Conservation (phyloP, 1,140 invertebrate genomes). For the Venturia canescens region DNA sequence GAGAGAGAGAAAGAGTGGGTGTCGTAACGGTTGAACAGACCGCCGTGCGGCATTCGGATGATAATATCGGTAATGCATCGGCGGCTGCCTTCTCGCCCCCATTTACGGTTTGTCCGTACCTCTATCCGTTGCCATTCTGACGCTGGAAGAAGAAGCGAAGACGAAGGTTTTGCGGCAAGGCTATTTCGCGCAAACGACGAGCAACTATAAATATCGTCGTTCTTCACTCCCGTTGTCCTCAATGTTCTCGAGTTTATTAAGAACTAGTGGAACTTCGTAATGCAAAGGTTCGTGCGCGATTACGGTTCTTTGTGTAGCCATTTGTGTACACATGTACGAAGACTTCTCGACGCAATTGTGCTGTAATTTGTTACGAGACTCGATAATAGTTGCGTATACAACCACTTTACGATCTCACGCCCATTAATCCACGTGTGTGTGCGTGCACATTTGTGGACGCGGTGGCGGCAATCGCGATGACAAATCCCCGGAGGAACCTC, state of each 20-base stretch:
- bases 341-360: conserved; percentile 7
- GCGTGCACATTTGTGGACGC: too few relatives aligned
- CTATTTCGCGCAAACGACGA: conserved; percentile 12
- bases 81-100: conserved; percentile 18
- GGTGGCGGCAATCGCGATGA: not conserved
- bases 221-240: conserved; percentile 10
- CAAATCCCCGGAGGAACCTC: not conserved
- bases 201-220: not conserved
- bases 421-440: not conserved
- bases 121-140: not conserved
- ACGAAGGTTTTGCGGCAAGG: conserved; percentile 17
- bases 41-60: not conserved
- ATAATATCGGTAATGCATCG: conserved; percentile 42
- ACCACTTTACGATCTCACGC: not conserved
- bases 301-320: not conserved
- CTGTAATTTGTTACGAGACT: conserved; percentile 6
- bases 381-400: conserved; percentile 8
- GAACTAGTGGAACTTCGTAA: conserved; percentile 22
- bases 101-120: conserved; percentile 28
- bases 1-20: conserved; percentile 21
- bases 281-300: not conserved
- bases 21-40: conserved; percentile 14
- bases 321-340: not conserved
- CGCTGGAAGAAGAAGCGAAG: not conserved
- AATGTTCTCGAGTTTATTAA: conserved; percentile 4